Evolutionary conservation across 2,113 vertebrate genomes (phyloP).

Genomic region (Danio rerio): GRCz12tu NC_133189.1:785501-786000

Average conservation of each 20-base stretch:
- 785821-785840: too few relatives aligned
- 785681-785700: slow-evolving; percentile 78
- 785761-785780: slow-evolving; percentile 82
- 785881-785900: too few relatives aligned
- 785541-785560: too few relatives aligned
- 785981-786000: slow-evolving; percentile 84
- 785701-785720: slow-evolving; percentile 65
- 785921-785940: slow-evolving; percentile 93
- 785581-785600: too few relatives aligned
- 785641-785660: slow-evolving; percentile 80
- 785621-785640: slow-evolving; percentile 80
- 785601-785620: slow-evolving; percentile 77
- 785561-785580: too few relatives aligned
- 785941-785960: slow-evolving; percentile 80
- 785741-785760: slow-evolving; percentile 79
- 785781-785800: slow-evolving; percentile 63
- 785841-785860: too few relatives aligned
- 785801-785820: too few relatives aligned
- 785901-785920: not conserved
- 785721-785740: slow-evolving; percentile 65
- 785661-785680: slow-evolving; percentile 90
- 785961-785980: slow-evolving; percentile 70
- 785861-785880: too few relatives aligned
- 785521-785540: too few relatives aligned
- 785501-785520: too few relatives aligned